These are phyloP conservation scores for Irena cyanogastra DNA, from an alignment of 2,113 vertebrate species.

Conservation along the genomic window DNA sequence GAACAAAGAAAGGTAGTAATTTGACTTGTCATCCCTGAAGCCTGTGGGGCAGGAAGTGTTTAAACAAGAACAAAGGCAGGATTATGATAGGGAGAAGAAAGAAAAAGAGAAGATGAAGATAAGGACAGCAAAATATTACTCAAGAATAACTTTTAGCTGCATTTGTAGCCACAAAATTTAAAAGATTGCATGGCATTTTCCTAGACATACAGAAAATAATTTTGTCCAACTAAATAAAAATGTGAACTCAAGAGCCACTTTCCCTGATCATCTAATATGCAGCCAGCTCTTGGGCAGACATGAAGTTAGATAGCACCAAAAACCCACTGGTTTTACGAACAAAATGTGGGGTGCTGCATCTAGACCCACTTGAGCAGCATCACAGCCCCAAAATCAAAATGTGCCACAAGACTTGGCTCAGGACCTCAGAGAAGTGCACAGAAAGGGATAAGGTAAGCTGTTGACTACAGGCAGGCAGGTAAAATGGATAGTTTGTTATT, in stretches of 20 bases:
- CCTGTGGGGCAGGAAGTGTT: background rate
- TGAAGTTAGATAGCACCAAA: background rate
- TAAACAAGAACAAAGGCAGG: background rate
- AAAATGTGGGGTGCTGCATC: background rate
- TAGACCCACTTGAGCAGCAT: background rate
- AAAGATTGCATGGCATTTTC: background rate
- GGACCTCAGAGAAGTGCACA: fast-evolving
- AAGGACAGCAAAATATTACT: background rate
- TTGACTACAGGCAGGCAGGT: background rate
- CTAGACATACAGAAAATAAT: background rate
- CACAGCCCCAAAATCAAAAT: background rate
- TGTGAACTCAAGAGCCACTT: background rate
- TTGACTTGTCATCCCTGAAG: background rate
- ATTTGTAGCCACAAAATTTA: background rate
- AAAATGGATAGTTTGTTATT: background rate
- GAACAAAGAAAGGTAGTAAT: background rate
- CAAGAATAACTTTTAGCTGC: background rate
- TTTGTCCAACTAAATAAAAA: background rate
- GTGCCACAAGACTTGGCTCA: background rate
- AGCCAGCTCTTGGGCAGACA: background rate
- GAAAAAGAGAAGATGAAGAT: background rate
- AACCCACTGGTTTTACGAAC: background rate
- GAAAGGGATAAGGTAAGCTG: background rate
- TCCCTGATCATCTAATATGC: background rate
- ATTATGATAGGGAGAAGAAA: background rate